Base-by-base conservation (phyloP, 2,113 vertebrate genomes). In the Dicaeum eximium region DNA sequence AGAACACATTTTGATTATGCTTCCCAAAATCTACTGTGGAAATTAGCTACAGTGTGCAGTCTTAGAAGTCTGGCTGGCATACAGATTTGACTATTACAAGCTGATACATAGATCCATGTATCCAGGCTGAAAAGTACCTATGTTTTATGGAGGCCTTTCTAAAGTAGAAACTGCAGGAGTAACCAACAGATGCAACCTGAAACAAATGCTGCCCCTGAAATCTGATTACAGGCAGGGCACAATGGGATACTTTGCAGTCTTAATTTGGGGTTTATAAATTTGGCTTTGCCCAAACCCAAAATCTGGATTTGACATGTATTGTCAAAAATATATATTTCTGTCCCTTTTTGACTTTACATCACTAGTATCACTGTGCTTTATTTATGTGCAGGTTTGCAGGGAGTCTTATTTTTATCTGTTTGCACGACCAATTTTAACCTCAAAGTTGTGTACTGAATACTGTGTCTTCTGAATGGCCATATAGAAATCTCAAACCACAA, bases 361-460 rank as follows among this genome's bases (percentile, higher is more conserved):
- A 45, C 6, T 66, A 11, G 3, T 58, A 37, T 64, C 23, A 17
- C 38, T 79, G 20, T 57, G 15, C 6, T 53, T 83, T 73, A 5
- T 50, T 89, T 60, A 38, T 25, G 4, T 54, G 5, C 7, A 30
- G 47, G 24, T 45, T 64, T 67, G 6, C 10, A 67, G 21, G 42
- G 15, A 60, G 33, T 42, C 6, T 66, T 6, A 31, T 67, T 74
- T 48, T 67, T 25, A 38, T 58, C 15, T 4, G 0, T 54, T 71
- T 67, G 30, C 20, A 35, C 45, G 65, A 61, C 7, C 9, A n/a
- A 10, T 15, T 87, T 58, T 48, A 81, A 62, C 16, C 33, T 64
- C 0, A 0, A 21, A 75, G 11, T 1, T 54, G 5, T 7, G 3
- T 50, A 22, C 21, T 71, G 61, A 81, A 67, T 71, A 30, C 37